Evolutionary conservation across 2,797 vertebrate species (phyloP).

Genomic region (Hippopotamyrus pictus): DNA sequence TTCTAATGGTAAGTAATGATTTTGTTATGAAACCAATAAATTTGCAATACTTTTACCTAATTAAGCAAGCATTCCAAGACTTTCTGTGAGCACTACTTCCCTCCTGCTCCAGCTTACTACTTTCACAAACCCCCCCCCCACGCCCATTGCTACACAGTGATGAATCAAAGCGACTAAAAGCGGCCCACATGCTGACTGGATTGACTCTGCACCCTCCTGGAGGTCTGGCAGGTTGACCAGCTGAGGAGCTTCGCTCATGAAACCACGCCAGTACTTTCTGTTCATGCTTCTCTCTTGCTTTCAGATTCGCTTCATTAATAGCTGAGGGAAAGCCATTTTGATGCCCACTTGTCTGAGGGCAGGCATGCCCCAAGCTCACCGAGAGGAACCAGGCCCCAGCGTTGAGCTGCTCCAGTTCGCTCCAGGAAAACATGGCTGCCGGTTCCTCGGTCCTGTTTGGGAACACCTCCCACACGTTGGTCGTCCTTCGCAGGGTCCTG

Average conservation of each 20-base stretch:
- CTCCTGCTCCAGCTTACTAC: not conserved
- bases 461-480: constrained; percentile 67
- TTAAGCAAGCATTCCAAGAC: not conserved
- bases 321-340: not conserved
- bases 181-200: not conserved
- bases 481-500: constrained; percentile 74
- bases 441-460: constrained; percentile 55
- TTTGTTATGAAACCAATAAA: not conserved
- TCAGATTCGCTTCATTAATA: not conserved
- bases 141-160: not conserved
- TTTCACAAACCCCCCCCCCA: not conserved
- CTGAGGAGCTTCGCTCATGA: not conserved
- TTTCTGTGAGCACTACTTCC: not conserved
- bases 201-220: not conserved
- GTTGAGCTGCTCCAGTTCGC: constrained; percentile 69
- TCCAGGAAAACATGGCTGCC: constrained; percentile 69
- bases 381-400: constrained; percentile 80
- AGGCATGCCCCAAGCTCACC: constrained; percentile 40
- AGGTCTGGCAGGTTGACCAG: not conserved
- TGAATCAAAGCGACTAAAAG: not conserved
- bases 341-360: not conserved
- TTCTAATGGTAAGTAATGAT: not conserved
- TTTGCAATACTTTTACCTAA: not conserved
- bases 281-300: not conserved
- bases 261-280: not conserved